Percentiles rank a stretch among this genome's conserved stretches.
Conservation (phyloP, 2,113 vertebrate species). For the Climacteris rufus region DNA sequence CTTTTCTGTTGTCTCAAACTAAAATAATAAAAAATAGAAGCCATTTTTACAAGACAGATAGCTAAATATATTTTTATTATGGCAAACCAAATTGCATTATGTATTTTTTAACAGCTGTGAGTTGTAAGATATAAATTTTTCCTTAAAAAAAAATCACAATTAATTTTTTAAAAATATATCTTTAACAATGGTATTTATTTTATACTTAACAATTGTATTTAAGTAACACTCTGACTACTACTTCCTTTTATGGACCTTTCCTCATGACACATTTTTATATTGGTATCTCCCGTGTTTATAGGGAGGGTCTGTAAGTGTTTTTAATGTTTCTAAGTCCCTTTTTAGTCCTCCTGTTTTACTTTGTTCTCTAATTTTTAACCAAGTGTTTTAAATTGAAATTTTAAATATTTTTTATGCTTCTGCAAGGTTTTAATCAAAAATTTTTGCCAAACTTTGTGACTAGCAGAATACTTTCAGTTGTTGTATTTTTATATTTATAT, state of each 20-base stretch:
- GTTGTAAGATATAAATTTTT: neutral
- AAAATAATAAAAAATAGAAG: neutral
- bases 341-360: neutral
- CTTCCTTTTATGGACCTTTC: neutral
- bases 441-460: neutral
- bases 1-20: neutral
- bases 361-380: neutral
- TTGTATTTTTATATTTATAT: neutral
- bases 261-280: neutral
- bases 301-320: neutral
- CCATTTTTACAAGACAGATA: neutral
- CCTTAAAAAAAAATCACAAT: neutral
- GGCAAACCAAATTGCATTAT: neutral
- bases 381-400: neutral
- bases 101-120: neutral
- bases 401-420: neutral
- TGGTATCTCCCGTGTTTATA: neutral
- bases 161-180: neutral
- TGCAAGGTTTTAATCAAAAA: neutral
- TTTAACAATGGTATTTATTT: neutral
- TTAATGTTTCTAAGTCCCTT: neutral
- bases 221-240: neutral
- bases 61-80: neutral
- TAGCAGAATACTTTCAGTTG: neutral
- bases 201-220: neutral